These are phyloP conservation scores for Holotrichia oblita DNA, from an alignment of 1,140 invertebrate species.

Conservation along the genomic window DNA sequence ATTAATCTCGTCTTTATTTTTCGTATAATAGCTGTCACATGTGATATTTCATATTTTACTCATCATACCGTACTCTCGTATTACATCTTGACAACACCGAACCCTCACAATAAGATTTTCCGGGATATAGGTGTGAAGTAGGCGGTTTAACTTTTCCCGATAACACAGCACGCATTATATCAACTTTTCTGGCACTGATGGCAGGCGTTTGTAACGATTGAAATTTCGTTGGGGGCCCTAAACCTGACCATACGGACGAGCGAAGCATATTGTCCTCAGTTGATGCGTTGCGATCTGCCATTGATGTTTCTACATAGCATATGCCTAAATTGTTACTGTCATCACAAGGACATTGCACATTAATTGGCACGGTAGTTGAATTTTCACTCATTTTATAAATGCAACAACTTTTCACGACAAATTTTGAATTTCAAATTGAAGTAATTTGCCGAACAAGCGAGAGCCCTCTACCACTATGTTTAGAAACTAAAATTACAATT, in stretches of 20 bases:
- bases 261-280: not conserved
- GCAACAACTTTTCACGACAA: not conserved
- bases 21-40: not conserved
- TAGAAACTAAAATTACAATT: not conserved
- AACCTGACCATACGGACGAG: slow-evolving; percentile 19
- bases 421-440: slow-evolving; percentile 37
- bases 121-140: not conserved
- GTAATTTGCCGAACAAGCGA: not conserved
- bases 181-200: slow-evolving; percentile 40
- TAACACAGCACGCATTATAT: slow-evolving; percentile 39
- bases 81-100: slow-evolving; percentile 12
- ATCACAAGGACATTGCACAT: not conserved
- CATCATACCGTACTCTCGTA: slow-evolving; percentile 27
- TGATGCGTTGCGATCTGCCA: not conserved
- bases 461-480: not conserved
- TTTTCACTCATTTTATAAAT: not conserved
- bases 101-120: slow-evolving; percentile 16
- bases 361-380: not conserved
- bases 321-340: not conserved
- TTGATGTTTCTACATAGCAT: slow-evolving; percentile 10
- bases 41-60: not conserved
- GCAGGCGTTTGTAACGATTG: not conserved
- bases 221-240: slow-evolving; percentile 36
- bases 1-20: not conserved
- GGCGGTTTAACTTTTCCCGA: slow-evolving; percentile 30